These are phyloP conservation scores for Epizoanthus stellaris DNA, from an alignment of 92 coral and sea anemone genomes.

Conservation along the genomic window DNA sequence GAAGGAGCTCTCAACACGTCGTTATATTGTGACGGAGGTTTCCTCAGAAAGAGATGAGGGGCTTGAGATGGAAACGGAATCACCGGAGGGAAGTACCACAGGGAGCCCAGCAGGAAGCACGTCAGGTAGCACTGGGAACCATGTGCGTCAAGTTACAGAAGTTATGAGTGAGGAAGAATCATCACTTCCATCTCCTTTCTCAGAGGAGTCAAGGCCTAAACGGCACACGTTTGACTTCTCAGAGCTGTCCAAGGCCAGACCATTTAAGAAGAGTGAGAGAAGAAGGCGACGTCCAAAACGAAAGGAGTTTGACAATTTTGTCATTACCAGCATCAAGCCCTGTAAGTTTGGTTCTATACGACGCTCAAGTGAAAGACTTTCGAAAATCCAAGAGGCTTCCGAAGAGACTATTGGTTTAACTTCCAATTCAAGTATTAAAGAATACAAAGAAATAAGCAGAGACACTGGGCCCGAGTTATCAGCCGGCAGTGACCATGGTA, in stretches of 20 bases:
- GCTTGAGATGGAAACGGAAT: neutral
- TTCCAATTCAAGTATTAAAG: constrained; percentile 31
- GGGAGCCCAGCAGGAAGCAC: neutral
- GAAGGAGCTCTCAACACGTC: neutral
- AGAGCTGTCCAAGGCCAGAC: constrained; percentile 65
- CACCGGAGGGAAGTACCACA: neutral
- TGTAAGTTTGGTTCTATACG: constrained; percentile 92
- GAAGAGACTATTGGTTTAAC: constrained; percentile 68
- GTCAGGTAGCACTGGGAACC: neutral
- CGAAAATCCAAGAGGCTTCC: constrained; percentile 80
- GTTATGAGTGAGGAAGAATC: constrained; percentile 46
- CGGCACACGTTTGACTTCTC: constrained; percentile 87
- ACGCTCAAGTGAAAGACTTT: constrained; percentile 81
- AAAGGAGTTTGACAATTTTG: constrained; percentile 89
- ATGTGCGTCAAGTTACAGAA: constrained; percentile 25
- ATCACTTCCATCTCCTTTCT: constrained; percentile 36
- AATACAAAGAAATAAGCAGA: constrained; percentile 13
- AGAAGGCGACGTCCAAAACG: constrained; percentile 58
- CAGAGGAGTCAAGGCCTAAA: constrained; percentile 47
- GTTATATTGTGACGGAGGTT: constrained; percentile 16
- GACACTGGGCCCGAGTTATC: neutral
- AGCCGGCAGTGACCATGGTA: neutral
- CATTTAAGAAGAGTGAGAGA: constrained; percentile 48
- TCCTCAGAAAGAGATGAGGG: constrained; percentile 1
- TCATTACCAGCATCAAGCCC: constrained; percentile 77